phyloP scores from a whole-genome alignment of 1,140 invertebrate genomes.

The Hylaeus anthracinus region DNA sequence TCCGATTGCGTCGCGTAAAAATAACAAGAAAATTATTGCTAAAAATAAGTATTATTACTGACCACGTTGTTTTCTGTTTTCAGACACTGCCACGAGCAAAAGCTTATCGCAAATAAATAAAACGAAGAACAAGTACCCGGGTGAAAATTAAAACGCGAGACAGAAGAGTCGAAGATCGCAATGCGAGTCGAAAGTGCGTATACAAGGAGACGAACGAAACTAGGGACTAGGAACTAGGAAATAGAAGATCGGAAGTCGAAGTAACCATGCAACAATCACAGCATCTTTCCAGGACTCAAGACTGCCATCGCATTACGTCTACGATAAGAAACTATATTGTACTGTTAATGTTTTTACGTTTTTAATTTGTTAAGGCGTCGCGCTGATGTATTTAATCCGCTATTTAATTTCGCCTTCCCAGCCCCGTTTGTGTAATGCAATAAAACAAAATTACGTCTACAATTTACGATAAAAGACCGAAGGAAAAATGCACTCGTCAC shows the following conservation, averaged over 20 bases:
- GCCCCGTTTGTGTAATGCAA: constrained; percentile 67
- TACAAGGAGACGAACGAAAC: constrained; percentile 46
- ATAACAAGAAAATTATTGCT: background rate
- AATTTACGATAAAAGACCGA: constrained; percentile 43
- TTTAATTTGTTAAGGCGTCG: constrained; percentile 78
- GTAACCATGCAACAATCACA: constrained; percentile 75
- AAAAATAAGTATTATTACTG: background rate
- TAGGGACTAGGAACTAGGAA: constrained; percentile 42
- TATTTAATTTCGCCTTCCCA: constrained; percentile 65
- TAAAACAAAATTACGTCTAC: constrained; percentile 56
- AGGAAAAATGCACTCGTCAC: constrained; percentile 3
- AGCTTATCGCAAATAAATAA: constrained; percentile 74
- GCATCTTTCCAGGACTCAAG: constrained; percentile 79
- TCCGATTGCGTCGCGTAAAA: constrained; percentile 4
- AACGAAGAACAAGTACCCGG: constrained; percentile 40
- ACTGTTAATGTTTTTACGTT: constrained; percentile 80
- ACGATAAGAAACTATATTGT: constrained; percentile 76
- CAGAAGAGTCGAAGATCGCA: constrained; percentile 47
- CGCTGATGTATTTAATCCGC: constrained; percentile 69
- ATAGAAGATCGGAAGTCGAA: constrained; percentile 61
- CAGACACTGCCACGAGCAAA: constrained; percentile 78
- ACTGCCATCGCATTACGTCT: constrained; percentile 78
- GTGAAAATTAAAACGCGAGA: constrained; percentile 56
- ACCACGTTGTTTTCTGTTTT: constrained; percentile 40
- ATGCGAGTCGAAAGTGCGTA: constrained; percentile 43